Evolutionary conservation across 1,140 invertebrate genomes (phyloP).

Genomic region (Thrips palmi): DNA sequence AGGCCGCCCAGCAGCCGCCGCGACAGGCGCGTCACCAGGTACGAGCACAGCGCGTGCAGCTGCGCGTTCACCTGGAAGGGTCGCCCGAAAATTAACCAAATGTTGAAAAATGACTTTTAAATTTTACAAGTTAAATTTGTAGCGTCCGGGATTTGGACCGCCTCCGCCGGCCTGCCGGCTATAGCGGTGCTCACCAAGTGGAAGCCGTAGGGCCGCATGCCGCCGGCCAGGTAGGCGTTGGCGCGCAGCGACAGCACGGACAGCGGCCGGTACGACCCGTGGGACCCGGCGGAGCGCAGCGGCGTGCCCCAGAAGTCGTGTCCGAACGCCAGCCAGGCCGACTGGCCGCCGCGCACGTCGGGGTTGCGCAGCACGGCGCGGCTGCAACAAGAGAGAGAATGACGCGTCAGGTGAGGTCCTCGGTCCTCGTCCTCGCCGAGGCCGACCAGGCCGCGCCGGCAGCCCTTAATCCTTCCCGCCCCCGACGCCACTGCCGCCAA

Average conservation of each 20-base stretch:
- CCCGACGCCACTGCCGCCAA: too few relatives aligned
- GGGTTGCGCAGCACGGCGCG: slow-evolving; percentile 72
- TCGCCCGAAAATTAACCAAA: too few relatives aligned
- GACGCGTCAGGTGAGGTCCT: too few relatives aligned
- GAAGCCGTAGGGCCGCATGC: slow-evolving; percentile 58
- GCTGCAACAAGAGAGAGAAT: slow-evolving; percentile 38
- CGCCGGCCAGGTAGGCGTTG: slow-evolving; percentile 53
- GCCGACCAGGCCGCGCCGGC: too few relatives aligned
- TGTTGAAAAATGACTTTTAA: too few relatives aligned
- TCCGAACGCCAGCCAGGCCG: slow-evolving; percentile 38
- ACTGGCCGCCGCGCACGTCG: slow-evolving; percentile 55
- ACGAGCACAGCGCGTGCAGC: slow-evolving; percentile 58
- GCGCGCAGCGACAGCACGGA: slow-evolving; percentile 82
- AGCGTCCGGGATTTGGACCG: too few relatives aligned
- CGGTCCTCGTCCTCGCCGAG: too few relatives aligned
- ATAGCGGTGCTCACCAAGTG: too few relatives aligned
- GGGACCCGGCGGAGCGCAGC: slow-evolving; percentile 61
- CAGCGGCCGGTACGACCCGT: slow-evolving; percentile 88
- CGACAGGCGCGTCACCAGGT: slow-evolving; percentile 51
- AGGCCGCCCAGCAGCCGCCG: slow-evolving; percentile 21
- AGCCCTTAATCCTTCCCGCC: too few relatives aligned
- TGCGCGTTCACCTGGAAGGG: slow-evolving; percentile 69
- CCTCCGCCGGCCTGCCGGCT: too few relatives aligned
- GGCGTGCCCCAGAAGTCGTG: slow-evolving; percentile 89
- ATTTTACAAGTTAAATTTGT: too few relatives aligned